Percentiles rank a stretch among this genome's conserved stretches.
Evolutionary conservation across 2,797 vertebrate genomes (phyloP).

Genomic region (Hirundo rustica): DNA sequence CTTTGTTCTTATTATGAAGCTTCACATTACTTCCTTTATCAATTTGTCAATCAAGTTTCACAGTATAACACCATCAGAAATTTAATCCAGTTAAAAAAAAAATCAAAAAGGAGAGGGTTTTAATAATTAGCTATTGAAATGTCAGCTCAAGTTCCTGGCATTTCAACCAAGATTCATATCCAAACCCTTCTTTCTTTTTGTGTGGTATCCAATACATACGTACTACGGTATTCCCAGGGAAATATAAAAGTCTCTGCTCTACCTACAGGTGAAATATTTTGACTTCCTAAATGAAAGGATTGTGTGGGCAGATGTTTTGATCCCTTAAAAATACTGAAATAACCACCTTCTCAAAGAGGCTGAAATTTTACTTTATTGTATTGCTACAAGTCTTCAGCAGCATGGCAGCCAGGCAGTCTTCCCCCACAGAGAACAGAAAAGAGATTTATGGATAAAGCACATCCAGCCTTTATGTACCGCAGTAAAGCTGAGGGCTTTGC

Average conservation of each 20-base stretch:
- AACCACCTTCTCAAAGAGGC: neutral
- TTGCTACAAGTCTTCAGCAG: neutral
- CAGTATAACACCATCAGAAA: neutral
- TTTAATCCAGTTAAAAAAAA: neutral
- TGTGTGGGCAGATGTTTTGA: neutral
- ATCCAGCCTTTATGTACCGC: neutral
- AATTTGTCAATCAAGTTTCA: neutral
- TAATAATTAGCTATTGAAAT: neutral
- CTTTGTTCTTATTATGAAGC: neutral
- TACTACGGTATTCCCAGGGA: neutral
- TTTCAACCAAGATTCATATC: neutral
- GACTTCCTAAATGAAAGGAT: neutral
- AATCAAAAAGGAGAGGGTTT: neutral
- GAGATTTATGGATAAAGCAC: neutral
- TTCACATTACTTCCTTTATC: neutral
- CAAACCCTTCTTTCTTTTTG: neutral
- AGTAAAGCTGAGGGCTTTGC: neutral
- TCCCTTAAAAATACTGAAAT: neutral
- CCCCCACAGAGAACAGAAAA: neutral
- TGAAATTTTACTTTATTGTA: neutral
- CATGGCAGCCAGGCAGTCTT: neutral
- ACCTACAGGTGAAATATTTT: neutral
- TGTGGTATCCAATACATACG: neutral
- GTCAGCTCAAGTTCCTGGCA: neutral
- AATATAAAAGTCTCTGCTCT: neutral